These are phyloP conservation scores for Benitochromis conjunctus DNA, from an alignment of 2,113 vertebrate species.

Conservation along the genomic window DNA sequence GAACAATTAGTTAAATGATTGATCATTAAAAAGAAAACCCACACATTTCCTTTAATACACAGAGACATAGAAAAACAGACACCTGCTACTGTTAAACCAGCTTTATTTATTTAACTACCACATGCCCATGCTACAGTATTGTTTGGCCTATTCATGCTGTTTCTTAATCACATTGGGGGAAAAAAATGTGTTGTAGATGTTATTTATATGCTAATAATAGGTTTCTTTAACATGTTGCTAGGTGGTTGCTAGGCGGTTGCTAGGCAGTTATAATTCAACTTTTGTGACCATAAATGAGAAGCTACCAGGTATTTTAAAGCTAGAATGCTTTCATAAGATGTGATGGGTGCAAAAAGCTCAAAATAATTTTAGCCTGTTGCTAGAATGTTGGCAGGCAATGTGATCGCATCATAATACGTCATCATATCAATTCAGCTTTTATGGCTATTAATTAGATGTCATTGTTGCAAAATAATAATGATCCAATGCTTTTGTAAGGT, in stretches of 20 bases:
- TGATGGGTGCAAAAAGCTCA: accelerated
- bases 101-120: not conserved
- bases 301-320: not conserved
- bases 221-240: not conserved
- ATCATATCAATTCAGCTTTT: not conserved
- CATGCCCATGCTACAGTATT: not conserved
- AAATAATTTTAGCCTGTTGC: not conserved
- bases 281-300: not conserved
- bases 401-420: not conserved
- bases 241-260: not conserved
- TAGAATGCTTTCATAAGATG: not conserved
- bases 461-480: not conserved
- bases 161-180: not conserved
- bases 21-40: not conserved
- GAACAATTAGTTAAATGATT: not conserved
- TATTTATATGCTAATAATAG: not conserved
- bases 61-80: not conserved
- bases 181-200: not conserved
- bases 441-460: not conserved
- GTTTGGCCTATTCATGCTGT: not conserved
- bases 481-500: not conserved
- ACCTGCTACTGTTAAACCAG: not conserved
- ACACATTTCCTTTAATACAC: not conserved
- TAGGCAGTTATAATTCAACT: not conserved
- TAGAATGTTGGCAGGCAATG: not conserved